Evolutionary conservation across 2,888 invertebrate genomes (phyloP).

Genomic region (Cordilura impudica): DNA sequence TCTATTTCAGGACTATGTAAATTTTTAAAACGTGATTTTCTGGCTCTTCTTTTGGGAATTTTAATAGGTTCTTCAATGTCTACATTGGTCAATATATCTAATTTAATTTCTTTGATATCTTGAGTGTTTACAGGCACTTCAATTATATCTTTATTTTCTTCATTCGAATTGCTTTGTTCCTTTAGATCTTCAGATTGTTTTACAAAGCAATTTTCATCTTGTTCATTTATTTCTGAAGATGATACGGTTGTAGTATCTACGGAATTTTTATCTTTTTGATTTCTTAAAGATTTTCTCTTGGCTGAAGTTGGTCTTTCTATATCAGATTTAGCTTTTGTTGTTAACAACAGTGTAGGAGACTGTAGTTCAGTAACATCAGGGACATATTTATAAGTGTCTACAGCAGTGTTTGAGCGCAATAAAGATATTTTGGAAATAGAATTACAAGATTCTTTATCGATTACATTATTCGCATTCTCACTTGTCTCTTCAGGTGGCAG

Average conservation of each 20-base stretch:
- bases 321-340: not conserved
- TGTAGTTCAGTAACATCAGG: not conserved
- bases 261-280: conserved; percentile 22
- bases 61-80: not conserved
- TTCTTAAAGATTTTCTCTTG: conserved; percentile 30
- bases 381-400: not conserved
- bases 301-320: not conserved
- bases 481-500: not conserved
- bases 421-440: not conserved
- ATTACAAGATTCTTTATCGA: not conserved
- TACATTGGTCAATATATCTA: not conserved
- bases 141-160: not conserved
- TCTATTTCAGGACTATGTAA: conserved; percentile 36
- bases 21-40: conserved; percentile 50
- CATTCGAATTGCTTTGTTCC: not conserved
- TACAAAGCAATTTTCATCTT: not conserved
- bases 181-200: not conserved
- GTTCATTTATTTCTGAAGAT: not conserved
- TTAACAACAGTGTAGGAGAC: not conserved
- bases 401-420: too few species aligned
- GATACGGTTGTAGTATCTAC: not conserved
- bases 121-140: not conserved
- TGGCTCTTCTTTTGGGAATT: conserved; percentile 4
- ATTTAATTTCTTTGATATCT: too few species aligned
- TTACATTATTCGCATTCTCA: not conserved